Base-by-base conservation (phyloP, 2,888 invertebrate genomes). In the Leuctra nigra region DNA sequence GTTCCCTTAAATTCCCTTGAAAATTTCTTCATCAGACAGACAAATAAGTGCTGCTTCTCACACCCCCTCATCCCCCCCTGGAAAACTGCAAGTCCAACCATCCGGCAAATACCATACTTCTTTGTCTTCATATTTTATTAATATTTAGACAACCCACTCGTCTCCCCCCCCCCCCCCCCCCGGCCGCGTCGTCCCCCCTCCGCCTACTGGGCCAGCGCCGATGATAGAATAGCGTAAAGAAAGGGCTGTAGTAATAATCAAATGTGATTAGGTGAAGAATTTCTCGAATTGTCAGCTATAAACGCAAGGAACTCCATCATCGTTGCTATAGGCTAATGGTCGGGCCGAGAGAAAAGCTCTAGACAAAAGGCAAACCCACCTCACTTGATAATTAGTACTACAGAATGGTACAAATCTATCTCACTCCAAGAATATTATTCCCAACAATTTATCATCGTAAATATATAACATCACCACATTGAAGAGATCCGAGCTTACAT, bases 41-140 rank as follows among this genome's bases (percentile, higher is more conserved):
- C 53, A 39, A 54, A 41, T 41, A 44, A 9, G 16, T 36, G 29
- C 29, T n/a, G n/a, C n/a, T n/a, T n/a, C 20, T 36, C 13, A 22
- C 35, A n/a, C 44, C 25, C 13, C 22, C 14, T 24, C 29, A 3
- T 29, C 3, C 47, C 25, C 46, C 1, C 24, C 16, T 7, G 25
- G 25, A 29, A 23, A n/a, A 13, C 7, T 24, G 25, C 25, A 25
- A 47, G 25, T 47, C 23, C n/a, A n/a, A 7, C 13, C 36, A 29
- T 25, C 14, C 33, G 16, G 54, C 54, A 53, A 50, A 50, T 50
- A 50, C 22, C 22, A n/a, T 20, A 6, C 38, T 53, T 7, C 39
- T 53, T 39, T 20, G 14, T 53, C 53, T 38, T 50, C 53, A 20
- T 38, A 39, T 53, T 53, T 53, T 53, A 53, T 53, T 53, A 53